These are phyloP conservation scores for Pristis pectinata DNA, from an alignment of 2,797 vertebrate genomes.

Conservation along the genomic window DNA sequence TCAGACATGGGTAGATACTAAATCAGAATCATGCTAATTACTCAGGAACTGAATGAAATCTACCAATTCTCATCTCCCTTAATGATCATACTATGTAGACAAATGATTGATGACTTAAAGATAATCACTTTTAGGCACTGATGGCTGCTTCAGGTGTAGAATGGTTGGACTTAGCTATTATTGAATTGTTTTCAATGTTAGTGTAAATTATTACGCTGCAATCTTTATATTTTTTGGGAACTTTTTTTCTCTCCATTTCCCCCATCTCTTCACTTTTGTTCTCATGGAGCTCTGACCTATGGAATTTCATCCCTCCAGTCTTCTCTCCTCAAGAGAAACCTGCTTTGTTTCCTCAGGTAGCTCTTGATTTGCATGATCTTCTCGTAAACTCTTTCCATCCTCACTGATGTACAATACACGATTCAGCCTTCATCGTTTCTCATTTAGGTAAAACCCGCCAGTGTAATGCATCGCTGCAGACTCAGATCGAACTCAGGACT, in stretches of 20 bases:
- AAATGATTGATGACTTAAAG: not conserved
- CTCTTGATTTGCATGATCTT: too few species aligned
- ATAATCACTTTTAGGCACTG: not conserved
- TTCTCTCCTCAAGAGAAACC: too few species aligned
- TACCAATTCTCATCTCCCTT: not conserved
- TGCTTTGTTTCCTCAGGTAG: too few species aligned
- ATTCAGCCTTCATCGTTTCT: too few species aligned
- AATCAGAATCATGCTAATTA: not conserved
- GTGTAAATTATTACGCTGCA: not conserved
- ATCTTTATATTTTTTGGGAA: not conserved
- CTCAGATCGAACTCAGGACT: too few species aligned
- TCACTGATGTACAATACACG: too few species aligned
- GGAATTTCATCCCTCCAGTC: too few species aligned
- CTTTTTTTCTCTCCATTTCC: not conserved
- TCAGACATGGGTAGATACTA: not conserved
- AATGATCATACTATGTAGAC: not conserved
- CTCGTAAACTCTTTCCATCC: too few species aligned
- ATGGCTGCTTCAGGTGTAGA: not conserved
- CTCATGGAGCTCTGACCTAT: too few species aligned
- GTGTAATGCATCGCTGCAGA: too few species aligned
- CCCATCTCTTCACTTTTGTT: too few species aligned
- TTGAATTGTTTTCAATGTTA: not conserved
- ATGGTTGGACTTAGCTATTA: not conserved
- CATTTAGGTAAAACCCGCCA: too few species aligned
- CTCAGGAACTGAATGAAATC: not conserved